Conservation (phyloP, 2,888 invertebrate genomes). For the Lymantria monacha region DNA sequence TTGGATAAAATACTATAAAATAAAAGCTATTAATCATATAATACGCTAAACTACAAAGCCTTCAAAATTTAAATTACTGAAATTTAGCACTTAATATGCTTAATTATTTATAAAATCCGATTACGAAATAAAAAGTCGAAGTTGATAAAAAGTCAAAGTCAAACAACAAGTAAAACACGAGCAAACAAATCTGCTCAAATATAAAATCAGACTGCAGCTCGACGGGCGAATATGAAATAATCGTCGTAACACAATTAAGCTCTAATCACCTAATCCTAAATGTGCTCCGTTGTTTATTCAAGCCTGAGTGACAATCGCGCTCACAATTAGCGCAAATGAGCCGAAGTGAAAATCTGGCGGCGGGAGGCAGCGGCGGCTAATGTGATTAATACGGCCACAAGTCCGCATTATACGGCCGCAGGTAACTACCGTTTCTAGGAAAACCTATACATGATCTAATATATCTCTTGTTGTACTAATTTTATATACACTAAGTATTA, state of each 20-base stretch:
- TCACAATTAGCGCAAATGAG: slow-evolving; percentile 82
- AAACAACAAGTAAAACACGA: slow-evolving; percentile 53
- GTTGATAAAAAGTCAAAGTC: slow-evolving; percentile 10
- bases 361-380: slow-evolving; percentile 55
- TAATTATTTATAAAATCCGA: no score
- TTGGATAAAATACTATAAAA: no score
- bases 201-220: slow-evolving; percentile 74
- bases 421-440: slow-evolving; percentile 15
- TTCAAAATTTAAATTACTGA: no score
- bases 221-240: slow-evolving; percentile 74
- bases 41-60: no score
- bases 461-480: not conserved
- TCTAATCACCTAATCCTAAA: slow-evolving; percentile 82
- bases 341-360: slow-evolving; percentile 81
- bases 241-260: slow-evolving; percentile 79
- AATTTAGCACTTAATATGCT: no score
- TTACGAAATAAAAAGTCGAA: no score
- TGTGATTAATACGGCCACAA: slow-evolving; percentile 76
- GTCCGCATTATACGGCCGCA: slow-evolving; percentile 56
- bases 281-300: slow-evolving; percentile 79
- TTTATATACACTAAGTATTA: not conserved
- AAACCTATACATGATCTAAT: slow-evolving; percentile 16
- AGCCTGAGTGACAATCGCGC: slow-evolving; percentile 81
- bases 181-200: slow-evolving; percentile 69
- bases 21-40: no score